Base-by-base conservation (phyloP, 2,888 invertebrate species). In the Lingula anatina region DNA sequence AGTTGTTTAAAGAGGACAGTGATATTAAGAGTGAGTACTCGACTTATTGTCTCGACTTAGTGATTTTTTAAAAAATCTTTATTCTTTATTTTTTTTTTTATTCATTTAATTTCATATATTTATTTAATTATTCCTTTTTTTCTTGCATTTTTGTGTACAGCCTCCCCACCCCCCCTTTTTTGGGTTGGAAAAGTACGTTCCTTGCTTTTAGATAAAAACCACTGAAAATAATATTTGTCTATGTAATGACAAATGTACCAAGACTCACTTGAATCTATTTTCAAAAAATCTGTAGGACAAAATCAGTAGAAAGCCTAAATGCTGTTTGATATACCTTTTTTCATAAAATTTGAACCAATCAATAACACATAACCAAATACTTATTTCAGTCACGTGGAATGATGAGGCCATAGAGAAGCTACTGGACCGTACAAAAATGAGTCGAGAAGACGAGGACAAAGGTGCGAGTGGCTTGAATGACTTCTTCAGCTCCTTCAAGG, bases 381-480 rank as follows among this genome's bases (percentile, higher is more conserved):
- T n/a, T n/a, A n/a, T n/a, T n/a, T n/a, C n/a, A n/a, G n/a, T n/a
- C 53, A 73, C 76, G 38, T 99, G 99, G 71, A 96, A 97, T 68
- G 96, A 97, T 69, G 88, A 85, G 76, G 97, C 99, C 0, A 92
- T 99, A 0, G 85, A 83, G 1, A 93, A 92, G 65, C 79, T 99
- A 46, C 80, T 99, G 27, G 97, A 99, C 77, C 84, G 99, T 41
- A 88, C 89, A 1, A 94, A 96, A 78, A 89, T 92, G 69, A 95
- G 94, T 68, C 93, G 95, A 51, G 96, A 95, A 75, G 90, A 90
- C 75, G 95, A 94, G 76, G 95, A 95, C 76, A 90, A 94, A 52
- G 97, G 96, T 90, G 94, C n/a, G n/a, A n/a, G n/a, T n/a, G n/a
- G n/a, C n/a, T n/a, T 97, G 56, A 99, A 97, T 70, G 97, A 99